Percentiles rank a stretch among this genome's conserved stretches.
These are phyloP conservation scores for Poecilia gillii DNA, from an alignment of 2,797 vertebrate genomes.

Conservation along the genomic window DNA sequence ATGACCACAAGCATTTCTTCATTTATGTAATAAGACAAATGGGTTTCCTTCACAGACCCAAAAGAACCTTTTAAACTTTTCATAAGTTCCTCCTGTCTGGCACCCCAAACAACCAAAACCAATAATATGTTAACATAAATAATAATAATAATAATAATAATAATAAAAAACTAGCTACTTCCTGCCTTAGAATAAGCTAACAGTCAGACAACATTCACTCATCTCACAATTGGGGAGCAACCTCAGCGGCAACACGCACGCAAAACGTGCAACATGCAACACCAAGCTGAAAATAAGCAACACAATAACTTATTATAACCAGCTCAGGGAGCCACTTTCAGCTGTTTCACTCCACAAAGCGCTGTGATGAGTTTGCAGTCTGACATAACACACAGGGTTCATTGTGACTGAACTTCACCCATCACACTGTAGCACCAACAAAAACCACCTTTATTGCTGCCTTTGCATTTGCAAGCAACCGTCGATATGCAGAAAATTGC, in stretches of 20 bases:
- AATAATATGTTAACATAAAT: slow-evolving; percentile 10
- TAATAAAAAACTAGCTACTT: slow-evolving; percentile 2
- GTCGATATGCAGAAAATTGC: slow-evolving; percentile 50
- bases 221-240: slow-evolving; percentile 49
- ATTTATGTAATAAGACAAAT: not conserved
- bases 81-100: slow-evolving; percentile 1
- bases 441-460: slow-evolving; percentile 40
- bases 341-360: slow-evolving; percentile 1
- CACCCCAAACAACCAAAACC: not conserved
- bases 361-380: not conserved
- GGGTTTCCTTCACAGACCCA: not conserved
- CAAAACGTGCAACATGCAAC: slow-evolving; percentile 38
- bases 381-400: slow-evolving; percentile 4
- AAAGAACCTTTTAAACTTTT: not conserved
- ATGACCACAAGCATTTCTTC: not conserved
- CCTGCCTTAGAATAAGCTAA: slow-evolving; percentile 33
- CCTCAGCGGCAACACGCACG: slow-evolving; percentile 58
- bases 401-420: slow-evolving; percentile 20
- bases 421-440: slow-evolving; percentile 36
- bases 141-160: no score
- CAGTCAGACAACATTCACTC: slow-evolving; percentile 59
- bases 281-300: slow-evolving; percentile 4
- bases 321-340: not conserved
- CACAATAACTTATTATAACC: slow-evolving; percentile 5
- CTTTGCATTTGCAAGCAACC: slow-evolving; percentile 32